Evolutionary conservation across 2,113 vertebrate species (phyloP).

Genomic region (Bothrops jararaca): DNA sequence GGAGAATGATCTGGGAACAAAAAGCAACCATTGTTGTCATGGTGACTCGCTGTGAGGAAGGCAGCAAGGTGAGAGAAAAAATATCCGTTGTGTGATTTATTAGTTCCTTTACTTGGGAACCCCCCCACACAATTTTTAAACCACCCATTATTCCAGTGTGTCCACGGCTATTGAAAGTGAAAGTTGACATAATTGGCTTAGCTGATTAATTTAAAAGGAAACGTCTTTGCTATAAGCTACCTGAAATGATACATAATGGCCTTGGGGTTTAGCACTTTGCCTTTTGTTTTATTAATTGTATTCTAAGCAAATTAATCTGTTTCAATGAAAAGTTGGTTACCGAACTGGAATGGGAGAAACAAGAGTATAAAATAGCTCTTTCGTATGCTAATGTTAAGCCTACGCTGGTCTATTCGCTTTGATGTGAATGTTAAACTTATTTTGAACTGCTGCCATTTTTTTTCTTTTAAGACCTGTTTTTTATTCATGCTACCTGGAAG

Average conservation of each 20-base stretch:
- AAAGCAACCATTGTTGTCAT: constrained; percentile 95
- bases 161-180: not conserved
- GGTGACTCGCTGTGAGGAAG: constrained; percentile 96
- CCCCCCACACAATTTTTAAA: not conserved
- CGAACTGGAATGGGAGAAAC: not conserved
- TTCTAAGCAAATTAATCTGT: not conserved
- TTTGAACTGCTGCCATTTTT: not conserved
- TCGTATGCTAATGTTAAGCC: not conserved
- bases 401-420: not conserved
- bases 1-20: constrained; percentile 98
- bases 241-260: not conserved
- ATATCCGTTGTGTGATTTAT: not conserved
- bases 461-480: not conserved
- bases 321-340: not conserved
- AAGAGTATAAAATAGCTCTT: not conserved
- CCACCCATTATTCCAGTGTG: not conserved
- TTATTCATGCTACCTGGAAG: not conserved
- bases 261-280: not conserved
- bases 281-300: not conserved
- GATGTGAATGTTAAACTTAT: not conserved
- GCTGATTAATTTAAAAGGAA: not conserved
- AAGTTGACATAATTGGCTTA: not conserved
- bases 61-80: constrained; percentile 80
- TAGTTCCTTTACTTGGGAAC: not conserved
- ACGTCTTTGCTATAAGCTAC: not conserved